Evolutionary conservation across 2,113 vertebrate species (phyloP), one percentile per base, ranked within the genome.

Genomic region (Guaruba guarouba): DNA sequence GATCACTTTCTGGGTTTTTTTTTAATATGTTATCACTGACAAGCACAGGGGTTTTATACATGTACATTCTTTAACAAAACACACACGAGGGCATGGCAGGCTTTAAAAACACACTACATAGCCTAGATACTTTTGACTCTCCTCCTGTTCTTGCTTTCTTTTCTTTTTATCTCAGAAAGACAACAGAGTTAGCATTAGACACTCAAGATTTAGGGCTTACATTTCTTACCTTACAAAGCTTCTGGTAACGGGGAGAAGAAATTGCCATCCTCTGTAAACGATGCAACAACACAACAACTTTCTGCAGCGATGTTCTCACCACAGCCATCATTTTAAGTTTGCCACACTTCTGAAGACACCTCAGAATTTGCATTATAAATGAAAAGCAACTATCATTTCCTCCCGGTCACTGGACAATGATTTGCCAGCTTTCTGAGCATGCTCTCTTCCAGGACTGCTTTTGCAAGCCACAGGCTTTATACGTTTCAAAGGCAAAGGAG

Each of bases 261-360:
- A 99, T 99, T 97, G 99, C 99, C 99, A 99, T 99, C 98, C 99
- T 99, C 98, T 99, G 99, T 94, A 99, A 99, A 97, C 99, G 98
- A 98, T 99, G 99, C 96, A 99, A 98, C 98, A 99, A 98, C 97
- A 99, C 98, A 98, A 99, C 99, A 99, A 99, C 99, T 99, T 99
- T 99, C 98, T 99, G 99, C 98, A 99, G 98, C 98, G 99, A 99
- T 68, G 99, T 99, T 98, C 99, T 99, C 98, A 99, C 99, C 98
- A 99, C 99, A 98, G 99, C 99, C 99, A 99, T 99, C 99, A 99
- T 99, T 99, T 98, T 99, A 99, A 99, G 98, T 99, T 99, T 99
- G 98, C 98, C 98, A 98, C 99, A 98, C 98, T 98, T 98, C 98
- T 99, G 98, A 97, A 99, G 98, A 98, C 98, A 98, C 98, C 98